These are phyloP conservation scores for Peromyscus aztecus DNA, from an alignment of 2,797 vertebrate species.

Conservation along the genomic window DNA sequence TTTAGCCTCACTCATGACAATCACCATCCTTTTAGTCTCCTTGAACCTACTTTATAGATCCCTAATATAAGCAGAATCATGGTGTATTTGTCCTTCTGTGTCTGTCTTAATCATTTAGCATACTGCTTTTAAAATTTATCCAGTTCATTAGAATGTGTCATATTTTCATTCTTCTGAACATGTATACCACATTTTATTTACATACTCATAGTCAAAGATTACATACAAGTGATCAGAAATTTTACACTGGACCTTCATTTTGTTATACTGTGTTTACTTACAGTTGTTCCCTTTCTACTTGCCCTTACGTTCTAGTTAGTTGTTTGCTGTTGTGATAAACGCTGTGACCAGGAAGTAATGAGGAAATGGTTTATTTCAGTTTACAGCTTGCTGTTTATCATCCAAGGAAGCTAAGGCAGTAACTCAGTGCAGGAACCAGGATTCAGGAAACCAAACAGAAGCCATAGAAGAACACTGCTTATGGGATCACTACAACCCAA, in stretches of 20 bases:
- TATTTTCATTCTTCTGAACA: background rate
- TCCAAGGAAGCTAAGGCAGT: background rate
- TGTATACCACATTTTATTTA: background rate
- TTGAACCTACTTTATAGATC: conserved; percentile 34
- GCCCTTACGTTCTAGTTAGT: background rate
- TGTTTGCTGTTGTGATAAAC: background rate
- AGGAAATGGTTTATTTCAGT: background rate
- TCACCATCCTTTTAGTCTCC: conserved; percentile 4
- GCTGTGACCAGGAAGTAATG: background rate
- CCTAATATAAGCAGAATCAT: conserved; percentile 17
- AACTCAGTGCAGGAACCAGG: background rate
- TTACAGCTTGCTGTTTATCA: background rate
- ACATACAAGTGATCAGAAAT: background rate
- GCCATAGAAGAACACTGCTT: background rate
- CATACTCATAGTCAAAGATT: conserved; percentile 1
- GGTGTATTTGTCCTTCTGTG: background rate
- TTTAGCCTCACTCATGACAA: background rate
- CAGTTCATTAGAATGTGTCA: background rate
- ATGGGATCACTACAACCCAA: too few species aligned
- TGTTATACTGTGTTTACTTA: conserved; percentile 27
- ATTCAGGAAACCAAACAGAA: background rate
- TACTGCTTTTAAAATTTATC: conserved; percentile 30
- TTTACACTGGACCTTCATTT: background rate
- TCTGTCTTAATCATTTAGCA: background rate
- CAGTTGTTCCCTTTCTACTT: background rate